Evolutionary conservation across 1,140 invertebrate genomes (phyloP), one percentile per base, ranked within the genome.

Genomic region (Drosophila micromelanica): DNA sequence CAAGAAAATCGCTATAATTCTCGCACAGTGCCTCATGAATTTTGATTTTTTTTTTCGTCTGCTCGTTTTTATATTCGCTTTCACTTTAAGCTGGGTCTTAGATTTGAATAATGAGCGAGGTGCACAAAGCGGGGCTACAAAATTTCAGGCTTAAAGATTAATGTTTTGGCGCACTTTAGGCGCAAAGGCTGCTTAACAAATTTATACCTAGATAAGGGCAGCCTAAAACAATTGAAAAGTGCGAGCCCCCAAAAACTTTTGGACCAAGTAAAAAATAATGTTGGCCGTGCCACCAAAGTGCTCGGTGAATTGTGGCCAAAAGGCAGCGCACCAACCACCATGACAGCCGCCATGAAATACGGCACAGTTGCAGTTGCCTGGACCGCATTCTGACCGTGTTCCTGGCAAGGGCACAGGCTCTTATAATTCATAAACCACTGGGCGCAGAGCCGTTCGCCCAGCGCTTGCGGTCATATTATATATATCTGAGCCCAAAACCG

Each of bases 1-100:
- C 78, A 82, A 87, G 76, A 71, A 79, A 79, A 60, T 80, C 64
- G 78, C 84, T 87, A 87, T 87, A 89, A 82, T 87, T 87, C 84
- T 75, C 61, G 61, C 60, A 65, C 64, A 87, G 35, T 76, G 84
- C 78, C 84, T 82, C 82, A 87, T 87, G 82, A 87, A 87, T 87
- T 87, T 82, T 87, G 84, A 89, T 89, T 75, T 72, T 57, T 68
- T 49, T 35, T 9, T 43, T 37, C 55, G 40, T 51, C 62, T 37
- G 55, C 60, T 51, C 27, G 27, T 46, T 56, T 48, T 38, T 43
- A 43, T 15, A 5, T 40, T 38, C 49, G 30, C 46, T 69, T 76
- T 52, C 49, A 27, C 49, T 52, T 79, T 73, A 86, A 86, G 74
- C 75, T 32, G 17, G 46, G 67, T 65, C 81, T 86, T 87, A 81